Conservation (phyloP, 2,113 vertebrate genomes). For the Cranoglanis bouderius region DNA sequence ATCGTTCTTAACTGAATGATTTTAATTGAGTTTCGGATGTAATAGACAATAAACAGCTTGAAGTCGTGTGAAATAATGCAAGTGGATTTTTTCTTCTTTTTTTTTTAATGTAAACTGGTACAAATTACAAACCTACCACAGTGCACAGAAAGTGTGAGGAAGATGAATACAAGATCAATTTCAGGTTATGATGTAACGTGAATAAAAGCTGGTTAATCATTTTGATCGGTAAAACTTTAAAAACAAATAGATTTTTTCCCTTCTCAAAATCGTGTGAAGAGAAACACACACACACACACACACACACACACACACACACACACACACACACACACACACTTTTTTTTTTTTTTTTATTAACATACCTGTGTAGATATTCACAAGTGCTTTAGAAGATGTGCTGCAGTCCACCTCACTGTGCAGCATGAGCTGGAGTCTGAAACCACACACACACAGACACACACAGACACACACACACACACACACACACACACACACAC, state of each 20-base stretch:
- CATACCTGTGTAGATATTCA: not conserved
- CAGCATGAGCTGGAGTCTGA: constrained; percentile 3
- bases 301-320: too few species aligned
- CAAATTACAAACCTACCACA: constrained; percentile 2
- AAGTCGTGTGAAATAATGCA: not conserved
- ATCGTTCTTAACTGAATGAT: not conserved
- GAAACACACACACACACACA: not conserved
- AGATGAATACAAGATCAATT: not conserved
- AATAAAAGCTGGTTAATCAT: not conserved
- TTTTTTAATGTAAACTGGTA: not conserved
- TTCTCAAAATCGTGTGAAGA: not conserved
- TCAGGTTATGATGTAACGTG: not conserved
- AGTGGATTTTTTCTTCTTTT: not conserved
- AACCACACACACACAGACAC: constrained; percentile 2
- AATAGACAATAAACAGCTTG: constrained; percentile 6
- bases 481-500: constrained; percentile 18
- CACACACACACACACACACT: not conserved
- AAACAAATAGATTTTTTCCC: not conserved
- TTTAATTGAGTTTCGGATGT: not conserved
- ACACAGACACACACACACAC: constrained; percentile 19
- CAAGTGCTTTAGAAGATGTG: not conserved
- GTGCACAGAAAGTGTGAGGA: not conserved
- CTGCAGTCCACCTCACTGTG: constrained; percentile 5
- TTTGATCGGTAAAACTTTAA: not conserved
- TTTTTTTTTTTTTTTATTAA: too few species aligned